Evolutionary conservation across 2,888 invertebrate species (phyloP).

Genomic region (Euplagia quadripunctaria): DNA sequence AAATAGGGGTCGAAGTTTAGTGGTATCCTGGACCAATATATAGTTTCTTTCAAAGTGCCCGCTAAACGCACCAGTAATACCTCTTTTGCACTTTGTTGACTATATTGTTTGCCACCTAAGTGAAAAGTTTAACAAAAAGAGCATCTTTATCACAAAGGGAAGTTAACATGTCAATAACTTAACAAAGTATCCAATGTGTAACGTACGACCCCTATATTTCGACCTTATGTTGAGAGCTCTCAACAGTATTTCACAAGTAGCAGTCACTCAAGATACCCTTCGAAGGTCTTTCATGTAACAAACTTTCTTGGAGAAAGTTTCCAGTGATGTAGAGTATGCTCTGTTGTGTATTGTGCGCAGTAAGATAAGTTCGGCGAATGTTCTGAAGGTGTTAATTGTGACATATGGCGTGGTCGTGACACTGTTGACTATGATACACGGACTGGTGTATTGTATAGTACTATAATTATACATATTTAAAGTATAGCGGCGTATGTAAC

Average conservation of each 20-base stretch:
- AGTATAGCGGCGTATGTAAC: not conserved
- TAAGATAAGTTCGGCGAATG: not conserved
- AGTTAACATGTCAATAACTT: not conserved
- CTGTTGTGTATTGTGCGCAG: constrained; percentile 5
- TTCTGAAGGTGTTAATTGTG: constrained; percentile 12
- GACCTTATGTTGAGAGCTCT: constrained; percentile 15
- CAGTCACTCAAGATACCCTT: constrained; percentile 9
- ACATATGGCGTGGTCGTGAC: constrained; percentile 9
- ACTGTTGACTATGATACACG: not conserved
- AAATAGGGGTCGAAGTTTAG: not conserved
- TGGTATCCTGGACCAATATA: not conserved
- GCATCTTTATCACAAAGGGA: not conserved
- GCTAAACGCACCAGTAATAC: not conserved
- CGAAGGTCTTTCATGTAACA: constrained; percentile 18
- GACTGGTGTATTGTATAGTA: not conserved
- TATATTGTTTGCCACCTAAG: not conserved
- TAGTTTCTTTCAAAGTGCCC: too few species aligned
- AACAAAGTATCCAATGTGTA: not conserved
- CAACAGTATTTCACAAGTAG: constrained; percentile 2
- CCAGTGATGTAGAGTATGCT: constrained; percentile 18
- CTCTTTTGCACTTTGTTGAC: not conserved
- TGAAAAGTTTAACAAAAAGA: not conserved
- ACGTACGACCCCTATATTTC: constrained; percentile 5
- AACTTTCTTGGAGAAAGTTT: constrained; percentile 19
- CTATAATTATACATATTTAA: not conserved